Conservation (phyloP, 2,113 vertebrate genomes). For the Hystrix brachyura region DNA sequence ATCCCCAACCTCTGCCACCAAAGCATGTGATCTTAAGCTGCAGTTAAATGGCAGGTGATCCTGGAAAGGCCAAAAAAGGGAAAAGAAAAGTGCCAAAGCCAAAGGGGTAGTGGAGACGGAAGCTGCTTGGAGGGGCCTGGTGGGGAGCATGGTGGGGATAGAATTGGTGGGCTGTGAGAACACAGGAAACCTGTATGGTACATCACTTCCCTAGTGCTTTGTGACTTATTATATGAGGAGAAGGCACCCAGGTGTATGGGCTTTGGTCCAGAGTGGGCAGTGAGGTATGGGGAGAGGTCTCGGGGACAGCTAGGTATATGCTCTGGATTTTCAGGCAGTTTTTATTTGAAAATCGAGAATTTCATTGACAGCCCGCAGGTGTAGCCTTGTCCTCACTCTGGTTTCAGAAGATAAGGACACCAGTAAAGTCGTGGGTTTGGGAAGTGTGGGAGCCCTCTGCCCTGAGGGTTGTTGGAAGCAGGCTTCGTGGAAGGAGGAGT, state of each 20-base stretch:
- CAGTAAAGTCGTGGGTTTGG: neutral
- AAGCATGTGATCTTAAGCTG: neutral
- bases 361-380: neutral
- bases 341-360: neutral
- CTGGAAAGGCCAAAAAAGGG: neutral
- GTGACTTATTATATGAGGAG: too few relatives aligned
- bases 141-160: neutral
- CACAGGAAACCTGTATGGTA: neutral
- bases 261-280: accelerated
- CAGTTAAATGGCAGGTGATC: neutral
- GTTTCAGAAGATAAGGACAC: neutral
- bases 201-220: neutral
- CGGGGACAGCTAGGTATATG: neutral
- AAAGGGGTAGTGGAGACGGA: neutral
- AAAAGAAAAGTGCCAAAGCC: neutral
- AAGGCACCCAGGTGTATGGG: neutral
- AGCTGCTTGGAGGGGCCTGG: neutral
- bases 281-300: neutral
- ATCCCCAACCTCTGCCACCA: neutral
- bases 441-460: neutral
- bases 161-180: neutral
- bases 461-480: neutral
- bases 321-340: neutral
- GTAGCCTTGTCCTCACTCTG: neutral
- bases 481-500: neutral